Base-by-base conservation (phyloP, 30 jellyfish, hydroid and myxozoan genomes). In the Pelagia noctiluca region DNA sequence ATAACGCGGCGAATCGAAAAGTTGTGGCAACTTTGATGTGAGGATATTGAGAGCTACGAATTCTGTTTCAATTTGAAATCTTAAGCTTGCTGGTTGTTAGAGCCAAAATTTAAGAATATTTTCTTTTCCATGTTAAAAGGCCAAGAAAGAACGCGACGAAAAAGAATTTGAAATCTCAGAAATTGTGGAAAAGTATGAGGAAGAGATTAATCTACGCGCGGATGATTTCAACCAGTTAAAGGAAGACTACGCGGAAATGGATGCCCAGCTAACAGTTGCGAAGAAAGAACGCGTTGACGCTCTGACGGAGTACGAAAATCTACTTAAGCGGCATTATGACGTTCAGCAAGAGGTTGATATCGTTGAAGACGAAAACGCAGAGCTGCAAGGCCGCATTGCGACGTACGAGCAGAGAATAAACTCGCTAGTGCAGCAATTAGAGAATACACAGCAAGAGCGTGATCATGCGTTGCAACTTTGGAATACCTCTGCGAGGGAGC, bases 401-500 rank as follows among this genome's bases (percentile, higher is more conserved):
- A 86, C 23, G 32, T 42, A 63, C 42, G 83, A 86, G 8, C 95
- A 89, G 38, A 67, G 67, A 50, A 46, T 75, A 22, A 63, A 70
- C 19, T 72, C 95, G 29, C 38, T 80, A 52, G 63, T 68, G 28
- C 91, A 89, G 49, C 95, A 89, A 54, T 82, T 89, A 2, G 91
- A 77, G 13, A 77, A 60, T 63, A 24, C 61, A 1, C 82, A 89
- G 22, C 87, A 89, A 29, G 97, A 89, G 25, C 75, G 94, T 36
- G 95, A 89, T 47, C 94, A 89, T 11, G 90, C 97, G 21, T 75
- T 89, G 71, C 78, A 70, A 54, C 84, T 89, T 21, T 81, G 95
- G 97, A 82, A 89, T n/a, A 29, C 93, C 4, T 65, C 95, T 60
- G 97, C 65, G 83, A 93, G 82, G 64, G 97, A 89, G 80, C 85